Evolutionary conservation across 1,140 invertebrate genomes (phyloP), one percentile per base, ranked within the genome.

Genomic region (Bombus ignitus): DNA sequence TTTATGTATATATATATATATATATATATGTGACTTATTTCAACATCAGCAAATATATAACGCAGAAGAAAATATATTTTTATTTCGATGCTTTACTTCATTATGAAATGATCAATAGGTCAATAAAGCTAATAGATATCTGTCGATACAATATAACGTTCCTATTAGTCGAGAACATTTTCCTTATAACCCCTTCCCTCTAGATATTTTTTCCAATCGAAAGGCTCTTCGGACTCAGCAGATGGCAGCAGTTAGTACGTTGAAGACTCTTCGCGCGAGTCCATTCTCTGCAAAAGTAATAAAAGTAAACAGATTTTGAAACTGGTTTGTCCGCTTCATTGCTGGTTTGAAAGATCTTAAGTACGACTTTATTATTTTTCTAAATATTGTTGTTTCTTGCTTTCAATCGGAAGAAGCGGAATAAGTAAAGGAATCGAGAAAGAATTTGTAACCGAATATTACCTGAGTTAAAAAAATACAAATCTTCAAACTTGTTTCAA

Each of bases 321-420:
- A 88, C 73, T 66, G 78, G 83, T 86, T 86, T 86, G 57, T 74
- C 73, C 4, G 57, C 32, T 76, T 85, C n/a, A n/a, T 35, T 42
- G 18, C 1, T 62, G 39, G 59, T 44, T 75, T 42, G 39, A 81
- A 86, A 86, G 57, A 82, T 66, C 15, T 18, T 35, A 28, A 79
- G 12, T 65, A 35, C n/a, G 8, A 53, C 15, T 39, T 32, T 32
- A 57, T n/a, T 71, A 9, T 72, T 76, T 28, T 28, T 53, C 6
- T 22, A 82, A n/a, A 44, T 35, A 42, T 28, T 2, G 44, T 35
- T 83, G 35, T 73, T 22, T 22, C 59, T 32, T 25, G 3, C 13
- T 68, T 68, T 15, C 18, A 1, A 42, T 53, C 6, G 0, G 8
- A 85, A 53, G 1, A 15, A 71, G 32, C 57, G 22, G 22, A 10